Base-by-base conservation (phyloP, 2,888 invertebrate species). In the Cephus sareptanus region DNA sequence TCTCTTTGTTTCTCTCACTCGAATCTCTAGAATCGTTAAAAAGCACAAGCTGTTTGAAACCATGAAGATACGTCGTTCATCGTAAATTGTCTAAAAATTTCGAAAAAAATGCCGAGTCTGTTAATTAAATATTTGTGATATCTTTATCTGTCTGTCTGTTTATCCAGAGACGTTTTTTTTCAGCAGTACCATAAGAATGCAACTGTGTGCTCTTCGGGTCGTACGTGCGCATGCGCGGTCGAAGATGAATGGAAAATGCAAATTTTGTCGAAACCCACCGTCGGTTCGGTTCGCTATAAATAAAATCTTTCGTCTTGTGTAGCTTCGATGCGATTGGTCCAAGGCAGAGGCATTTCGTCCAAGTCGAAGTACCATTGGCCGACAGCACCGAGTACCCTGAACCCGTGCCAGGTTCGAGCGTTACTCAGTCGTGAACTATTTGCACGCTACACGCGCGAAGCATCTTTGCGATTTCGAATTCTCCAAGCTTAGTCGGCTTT, bases 221-320 rank as follows among this genome's bases (percentile, higher is more conserved):
- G 74, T 37, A 37, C 4, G 34, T n/a, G 34, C 37, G 56, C 56
- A 74, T 35, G 34, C 37, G 31, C 33, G 30, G 3, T 35, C 6
- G 13, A 34, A 71, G 77, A 77, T 77, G 77, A 77, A 77, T 77
- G 77, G 71, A 77, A 77, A 77, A 75, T 75, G 76, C 73, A 76
- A 78, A 78, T 76, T 70, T 76, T 73, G n/a, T 34, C 76, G 11
- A 12, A 69, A 34, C 68, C 69, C 34, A 23, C 69, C 15, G n/a
- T 35, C 35, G 75, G n/a, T 34, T 33, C n/a, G 40, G 75, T 40
- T 13, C 30, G 75, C 78, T 78, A 78, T 76, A 76, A 78, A 78
- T 78, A 78, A 78, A 76, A 12, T 23, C 34, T 33, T 34, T 34
- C 73, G 68, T 75, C 78, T 68, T 33, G 15, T 56, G 76, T n/a